Base-by-base conservation (phyloP, 1,140 invertebrate genomes). In the Pogonognathellus flavescens region DNA sequence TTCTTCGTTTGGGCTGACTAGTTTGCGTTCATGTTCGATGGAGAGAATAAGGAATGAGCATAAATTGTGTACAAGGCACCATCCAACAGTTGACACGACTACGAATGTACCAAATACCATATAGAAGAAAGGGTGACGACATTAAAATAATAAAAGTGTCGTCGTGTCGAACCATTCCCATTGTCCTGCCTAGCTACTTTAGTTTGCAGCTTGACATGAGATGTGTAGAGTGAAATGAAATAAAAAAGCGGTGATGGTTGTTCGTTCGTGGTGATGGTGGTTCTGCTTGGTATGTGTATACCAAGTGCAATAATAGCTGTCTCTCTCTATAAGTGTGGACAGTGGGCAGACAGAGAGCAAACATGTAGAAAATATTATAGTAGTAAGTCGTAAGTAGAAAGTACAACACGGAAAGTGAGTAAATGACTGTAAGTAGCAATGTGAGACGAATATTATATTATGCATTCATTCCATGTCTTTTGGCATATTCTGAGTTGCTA, bases 91-190 rank as follows among this genome's bases (percentile, higher is more conserved):
- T 76, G 70, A 76, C 31, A 31, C 31, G 31, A 50, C 41, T 5
- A 0, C 14, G 31, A 16, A 18, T 41, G 31, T 41, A 41, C 31
- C 31, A 41, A 41, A 41, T 41, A 41, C 1, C 31, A 72, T 25
- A 41, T 41, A 50, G 7, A 70, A 31, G 66, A 49, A 50, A 49
- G 41, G 70, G 70, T 70, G 66, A 76, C 70, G 31, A 76, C 70
- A 76, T 76, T 76, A 76, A 76, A 76, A 76, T 76, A 76, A 76
- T 76, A 76, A 76, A 76, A 76, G 41, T 76, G 70, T 76, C 70
- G 70, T 76, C 70, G 14, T 50, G 41, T 50, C 25, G 13, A 49
- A 25, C 22, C 41, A 66, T 66, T 25, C 5, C 62, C 14, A 25
- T 18, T 25, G 18, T 31, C 11, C 22, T 66, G 18, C 10, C 4